Base-by-base conservation (phyloP, 2,888 invertebrate genomes). In the Eupithecia vulgata region DNA sequence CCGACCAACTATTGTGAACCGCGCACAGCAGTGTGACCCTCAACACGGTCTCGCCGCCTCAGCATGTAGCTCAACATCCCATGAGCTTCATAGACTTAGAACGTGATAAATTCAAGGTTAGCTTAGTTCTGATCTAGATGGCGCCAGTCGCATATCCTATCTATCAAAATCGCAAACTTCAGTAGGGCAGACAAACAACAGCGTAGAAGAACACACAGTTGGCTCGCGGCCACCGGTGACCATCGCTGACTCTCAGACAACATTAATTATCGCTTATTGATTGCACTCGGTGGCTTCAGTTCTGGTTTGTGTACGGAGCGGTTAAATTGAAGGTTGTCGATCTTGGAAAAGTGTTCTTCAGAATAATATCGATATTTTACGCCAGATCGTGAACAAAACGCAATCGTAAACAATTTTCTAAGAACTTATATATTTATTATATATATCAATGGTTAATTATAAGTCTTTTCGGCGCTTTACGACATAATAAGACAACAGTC, bases 201-300 rank as follows among this genome's bases (percentile, higher is more conserved):
- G 48, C 40, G 66, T 67, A 68, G 67, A 77, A 80, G 77, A 81
- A 76, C 78, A 73, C 68, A 84, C 84, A 83, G 81, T 90, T 91
- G 91, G 91, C 90, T 67, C 5, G 3, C 0, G 78, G 90, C 91
- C 91, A 90, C 77, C 80, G 81, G 82, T 81, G 85, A 83, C 85
- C 76, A 65, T 5, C 25, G 57, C 57, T 25, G 57, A 57, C 40
- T 40, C 75, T 82, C 83, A 84, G 84, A 87, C 83, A 77, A 79
- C 86, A 89, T 90, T 90, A 88, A 87, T 90, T 88, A 85, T 85
- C 83, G 83, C 88, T 85, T 78, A 82, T 83, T 81, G 77, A 79
- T 83, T 85, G 85, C 85, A 83, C 77, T 70, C 67, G 13, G 34
- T 42, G 30, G 30, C 37, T 48, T 40, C 70, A 68, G 66, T 69